Percentiles rank a stretch among this genome's conserved stretches.
Evolutionary conservation across 1,140 invertebrate genomes (phyloP).

Genomic region (Eciton burchellii): DNA sequence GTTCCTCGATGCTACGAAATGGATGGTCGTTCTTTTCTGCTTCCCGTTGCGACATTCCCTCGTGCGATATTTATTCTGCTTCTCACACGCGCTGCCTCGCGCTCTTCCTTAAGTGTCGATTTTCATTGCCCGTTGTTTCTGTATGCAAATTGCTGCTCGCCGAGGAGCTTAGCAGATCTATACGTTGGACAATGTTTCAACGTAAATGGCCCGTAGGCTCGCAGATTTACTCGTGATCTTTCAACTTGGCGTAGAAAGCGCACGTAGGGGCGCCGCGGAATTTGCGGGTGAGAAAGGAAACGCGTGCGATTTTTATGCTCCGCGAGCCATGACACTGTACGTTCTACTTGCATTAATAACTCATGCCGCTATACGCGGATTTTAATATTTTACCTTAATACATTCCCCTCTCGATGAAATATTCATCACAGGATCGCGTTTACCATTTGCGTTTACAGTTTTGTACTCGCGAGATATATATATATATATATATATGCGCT

Average conservation of each 20-base stretch:
- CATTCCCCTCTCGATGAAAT: constrained; percentile 57
- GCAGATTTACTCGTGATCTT: constrained; percentile 12
- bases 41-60: constrained; percentile 43
- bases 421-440: constrained; percentile 56
- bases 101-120: background rate
- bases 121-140: constrained; percentile 5
- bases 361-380: constrained; percentile 38
- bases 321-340: constrained; percentile 59
- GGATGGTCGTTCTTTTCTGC: constrained; percentile 40
- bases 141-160: background rate
- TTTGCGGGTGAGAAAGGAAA: constrained; percentile 52
- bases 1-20: constrained; percentile 47
- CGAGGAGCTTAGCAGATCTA: constrained; percentile 19
- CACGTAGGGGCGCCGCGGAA: background rate
- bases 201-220: constrained; percentile 28
- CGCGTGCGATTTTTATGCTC: constrained; percentile 80
- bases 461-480: constrained; percentile 19
- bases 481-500: no score
- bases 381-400: constrained; percentile 59
- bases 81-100: background rate
- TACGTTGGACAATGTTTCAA: constrained; percentile 11
- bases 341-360: constrained; percentile 49
- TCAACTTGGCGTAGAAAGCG: constrained; percentile 22
- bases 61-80: constrained; percentile 48
- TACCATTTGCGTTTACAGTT: constrained; percentile 17